phyloP scores from a whole-genome alignment of 53 echinoderm and acorn worm species.

The Crossaster papposus region DNA sequence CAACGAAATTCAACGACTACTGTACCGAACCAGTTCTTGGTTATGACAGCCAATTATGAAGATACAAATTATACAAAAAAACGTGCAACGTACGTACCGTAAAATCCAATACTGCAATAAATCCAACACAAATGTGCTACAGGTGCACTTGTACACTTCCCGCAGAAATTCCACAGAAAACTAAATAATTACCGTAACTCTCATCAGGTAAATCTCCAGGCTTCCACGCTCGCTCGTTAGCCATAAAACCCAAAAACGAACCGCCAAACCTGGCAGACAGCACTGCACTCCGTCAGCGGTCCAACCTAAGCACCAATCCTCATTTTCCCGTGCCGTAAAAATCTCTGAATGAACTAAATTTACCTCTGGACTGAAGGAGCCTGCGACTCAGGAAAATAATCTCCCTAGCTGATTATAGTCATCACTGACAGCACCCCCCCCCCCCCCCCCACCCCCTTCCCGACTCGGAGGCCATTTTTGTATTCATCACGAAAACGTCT shows the following conservation, averaged over 20 bases:
- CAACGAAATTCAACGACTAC: too few relatives aligned
- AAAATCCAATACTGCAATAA: too few relatives aligned
- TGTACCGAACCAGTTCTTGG: too few relatives aligned
- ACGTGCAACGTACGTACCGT: too few relatives aligned
- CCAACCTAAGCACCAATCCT: not conserved
- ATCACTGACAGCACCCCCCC: not conserved
- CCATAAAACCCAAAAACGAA: not conserved
- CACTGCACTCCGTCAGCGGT: not conserved
- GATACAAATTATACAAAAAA: too few relatives aligned
- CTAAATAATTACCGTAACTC: not conserved
- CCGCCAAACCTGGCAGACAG: not conserved
- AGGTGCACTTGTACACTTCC: not conserved
- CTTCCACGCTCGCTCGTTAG: not conserved
- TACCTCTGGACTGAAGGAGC: not conserved
- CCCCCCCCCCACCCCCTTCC: not conserved
- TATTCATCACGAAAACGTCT: not conserved
- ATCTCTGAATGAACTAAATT: not conserved
- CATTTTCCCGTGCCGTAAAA: not conserved
- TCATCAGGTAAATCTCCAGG: not conserved
- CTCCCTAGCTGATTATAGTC: not conserved
- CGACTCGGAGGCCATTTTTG: not conserved
- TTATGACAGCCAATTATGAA: too few relatives aligned
- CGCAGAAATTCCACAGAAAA: not conserved
- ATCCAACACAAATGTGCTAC: too few relatives aligned
- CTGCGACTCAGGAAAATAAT: not conserved